phyloP scores from a whole-genome alignment of 2,888 invertebrate species.

The Eugnorisma glareosa region DNA sequence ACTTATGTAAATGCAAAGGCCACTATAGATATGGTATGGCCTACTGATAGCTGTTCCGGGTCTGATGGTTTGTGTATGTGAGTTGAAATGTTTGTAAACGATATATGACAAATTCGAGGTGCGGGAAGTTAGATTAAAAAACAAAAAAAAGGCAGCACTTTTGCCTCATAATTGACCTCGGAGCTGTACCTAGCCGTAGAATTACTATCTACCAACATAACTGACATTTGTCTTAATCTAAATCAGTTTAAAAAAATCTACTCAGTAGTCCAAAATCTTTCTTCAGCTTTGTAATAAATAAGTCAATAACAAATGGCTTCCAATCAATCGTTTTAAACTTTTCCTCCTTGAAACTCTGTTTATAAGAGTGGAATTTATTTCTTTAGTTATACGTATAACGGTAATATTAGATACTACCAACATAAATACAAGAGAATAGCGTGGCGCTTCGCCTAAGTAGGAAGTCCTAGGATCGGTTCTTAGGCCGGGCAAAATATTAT shows the following conservation, averaged over 20 bases:
- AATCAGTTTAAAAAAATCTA: neutral
- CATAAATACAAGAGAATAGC: neutral
- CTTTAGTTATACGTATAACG: neutral
- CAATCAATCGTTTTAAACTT: slow-evolving; percentile 37
- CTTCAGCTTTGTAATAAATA: slow-evolving; percentile 13
- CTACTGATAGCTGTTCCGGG: no score
- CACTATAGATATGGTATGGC: no score
- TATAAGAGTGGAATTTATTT: slow-evolving; percentile 17
- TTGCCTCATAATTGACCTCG: neutral
- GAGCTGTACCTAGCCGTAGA: neutral
- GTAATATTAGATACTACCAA: slow-evolving; percentile 1
- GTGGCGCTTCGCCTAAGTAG: neutral
- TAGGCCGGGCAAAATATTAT: neutral
- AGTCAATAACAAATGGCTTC: slow-evolving; percentile 32
- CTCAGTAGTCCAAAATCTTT: slow-evolving; percentile 31
- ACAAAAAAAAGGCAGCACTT: no score
- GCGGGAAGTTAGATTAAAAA: no score
- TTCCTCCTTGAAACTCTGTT: slow-evolving; percentile 12
- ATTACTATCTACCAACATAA: neutral
- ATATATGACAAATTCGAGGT: no score
- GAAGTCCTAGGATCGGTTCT: neutral
- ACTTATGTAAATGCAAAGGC: no score
- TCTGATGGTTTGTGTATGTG: no score
- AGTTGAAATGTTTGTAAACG: no score
- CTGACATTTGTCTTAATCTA: slow-evolving; percentile 22